Evolutionary conservation across 1,140 invertebrate genomes (phyloP), one percentile per base, ranked within the genome.

Genomic region (Mya arenaria): DNA sequence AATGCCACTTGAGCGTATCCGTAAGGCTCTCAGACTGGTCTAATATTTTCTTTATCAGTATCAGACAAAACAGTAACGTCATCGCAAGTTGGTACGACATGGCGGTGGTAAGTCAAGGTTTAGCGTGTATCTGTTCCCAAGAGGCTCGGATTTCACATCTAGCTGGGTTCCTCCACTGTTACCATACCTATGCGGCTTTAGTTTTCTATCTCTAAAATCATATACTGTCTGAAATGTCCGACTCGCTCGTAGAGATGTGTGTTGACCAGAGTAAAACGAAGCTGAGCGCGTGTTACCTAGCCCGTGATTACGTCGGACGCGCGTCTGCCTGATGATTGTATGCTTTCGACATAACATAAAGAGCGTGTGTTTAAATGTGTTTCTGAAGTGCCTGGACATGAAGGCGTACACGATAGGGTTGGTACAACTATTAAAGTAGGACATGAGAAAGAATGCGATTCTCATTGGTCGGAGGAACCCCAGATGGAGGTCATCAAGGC

Each of bases 351-450:
- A 83, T 88, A 93, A 41, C 83, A 86, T 79, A 82, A 88, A 88
- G 34, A 94, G 82, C 0, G 93, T 84, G 89, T 93, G 86, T 32
- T 92, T 90, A 87, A 95, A 95, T 37, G 95, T 95, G 82, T 95
- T 63, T n/a, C 96, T 92, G 92, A 97, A 97, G 92, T 95, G 96
- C 86, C 95, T 95, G 3, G 96, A 96, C 95, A 97, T 96, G 91
- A 96, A 96, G 32, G 96, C 96, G 89, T 97, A 97, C 10, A 96
- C 94, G 56, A 96, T 94, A 10, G 96, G 96, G 92, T 97, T 96
- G 78, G 96, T 94, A 87, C 96, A 96, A 89, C 95, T 95, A 93
- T 92, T 93, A 44, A 89, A 75, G 84, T 93, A 92, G 5, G 90
- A 89, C 77, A 92, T 96, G 75, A 96, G 95, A 83, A 95, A 94